Evolutionary conservation across 2,113 vertebrate genomes (phyloP).

Genomic region (Bujurquina vittata): DNA sequence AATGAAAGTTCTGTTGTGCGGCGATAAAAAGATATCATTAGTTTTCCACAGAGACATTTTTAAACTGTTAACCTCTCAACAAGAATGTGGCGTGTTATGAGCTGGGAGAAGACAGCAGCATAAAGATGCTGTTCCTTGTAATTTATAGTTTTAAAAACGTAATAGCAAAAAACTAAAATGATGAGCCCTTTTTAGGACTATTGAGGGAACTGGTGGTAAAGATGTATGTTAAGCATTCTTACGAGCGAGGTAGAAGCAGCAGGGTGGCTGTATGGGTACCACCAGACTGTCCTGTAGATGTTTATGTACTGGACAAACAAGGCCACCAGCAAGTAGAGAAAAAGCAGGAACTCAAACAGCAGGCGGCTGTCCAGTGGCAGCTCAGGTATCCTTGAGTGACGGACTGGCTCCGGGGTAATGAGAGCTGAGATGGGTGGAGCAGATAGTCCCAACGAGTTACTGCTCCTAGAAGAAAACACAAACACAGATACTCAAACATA

Average conservation of each 20-base stretch:
- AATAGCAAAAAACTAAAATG: neutral
- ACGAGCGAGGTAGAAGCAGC: conserved; percentile 96
- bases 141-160: neutral
- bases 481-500: neutral
- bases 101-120: neutral
- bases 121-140: neutral
- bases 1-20: conserved; percentile 91
- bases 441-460: conserved; percentile 88
- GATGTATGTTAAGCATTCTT: conserved; percentile 22
- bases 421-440: conserved; percentile 93
- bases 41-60: neutral
- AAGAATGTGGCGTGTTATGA: neutral
- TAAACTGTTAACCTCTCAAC: neutral
- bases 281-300: conserved; percentile 99
- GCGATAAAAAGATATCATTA: neutral
- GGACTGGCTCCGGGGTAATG: conserved; percentile 96
- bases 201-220: neutral
- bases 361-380: conserved; percentile 93
- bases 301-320: conserved; percentile 98
- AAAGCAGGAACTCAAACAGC: conserved; percentile 96
- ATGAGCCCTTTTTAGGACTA: neutral
- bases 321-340: conserved; percentile 94
- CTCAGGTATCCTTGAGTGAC: conserved; percentile 94
- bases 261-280: conserved; percentile 96
- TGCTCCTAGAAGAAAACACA: conserved; percentile 83